Evolutionary conservation across 2,113 vertebrate species (phyloP), one percentile per base, ranked within the genome.

Genomic region (Paramormyrops kingsleyae): DNA sequence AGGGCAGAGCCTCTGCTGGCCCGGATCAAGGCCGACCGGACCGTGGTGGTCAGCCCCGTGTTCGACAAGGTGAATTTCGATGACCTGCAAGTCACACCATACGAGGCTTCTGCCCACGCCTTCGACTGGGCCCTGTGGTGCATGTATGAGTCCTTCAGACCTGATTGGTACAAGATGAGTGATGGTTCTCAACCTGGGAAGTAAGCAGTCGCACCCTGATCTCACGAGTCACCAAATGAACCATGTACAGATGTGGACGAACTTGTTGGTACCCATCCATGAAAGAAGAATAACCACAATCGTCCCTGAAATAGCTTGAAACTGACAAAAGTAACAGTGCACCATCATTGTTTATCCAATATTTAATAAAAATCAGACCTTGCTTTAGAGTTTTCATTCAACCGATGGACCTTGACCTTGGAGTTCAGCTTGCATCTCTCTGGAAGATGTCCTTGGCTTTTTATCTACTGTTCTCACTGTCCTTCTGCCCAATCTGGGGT

Each of bases 91-190:
- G 15, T 96, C 66, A 83, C 0, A 10, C 49, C 77, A 1, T 95
- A 95, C 62, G 0, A 0, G 0, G 1, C 94, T 0, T 3, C n/a
- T 0, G 93, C 95, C 0, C 87, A 96, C 10, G 95, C 70, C 4
- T 96, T 96, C 31, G 91, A 96, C 92, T 96, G 96, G 95, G 92
- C 92, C 5, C 46, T 96, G 84, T 96, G 95, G 95, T 96, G 95
- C 92, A 92, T 92, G 93, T 96, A 96, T 0, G 95, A 94, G 88
- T 46, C 27, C 62, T 96, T 96, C 93, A 92, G 90, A 44, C 94
- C 94, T 1, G 94, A 95, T 80, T 96, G 96, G 96, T 95, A 95
- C 44, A 47, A 77, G 9, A 85, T 92, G 2, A 90, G 94, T 1
- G 95, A 96, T 31, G 46, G 91, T 0, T 91, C 96, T 0, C 90